These are phyloP conservation scores for Zelleria hepariella DNA, from an alignment of 2,888 invertebrate species.

Conservation along the genomic window DNA sequence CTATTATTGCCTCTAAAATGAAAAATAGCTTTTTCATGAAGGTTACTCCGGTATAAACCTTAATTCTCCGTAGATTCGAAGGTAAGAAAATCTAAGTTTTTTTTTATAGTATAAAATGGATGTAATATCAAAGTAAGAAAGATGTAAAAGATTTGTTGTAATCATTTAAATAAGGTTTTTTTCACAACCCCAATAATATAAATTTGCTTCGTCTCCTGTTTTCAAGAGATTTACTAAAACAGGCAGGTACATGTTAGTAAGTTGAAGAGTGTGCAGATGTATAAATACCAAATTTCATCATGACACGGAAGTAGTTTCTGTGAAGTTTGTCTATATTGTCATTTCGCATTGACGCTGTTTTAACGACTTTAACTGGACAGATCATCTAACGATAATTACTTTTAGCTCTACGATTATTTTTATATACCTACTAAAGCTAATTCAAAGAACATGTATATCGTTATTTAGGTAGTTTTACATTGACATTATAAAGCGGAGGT, in stretches of 20 bases:
- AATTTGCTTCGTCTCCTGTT: neutral
- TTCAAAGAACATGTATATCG: neutral
- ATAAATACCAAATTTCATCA: neutral
- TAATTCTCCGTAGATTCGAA: neutral
- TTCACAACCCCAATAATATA: constrained; percentile 21
- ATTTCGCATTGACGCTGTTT: neutral
- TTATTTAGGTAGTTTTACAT: constrained; percentile 18
- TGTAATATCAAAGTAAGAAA: neutral
- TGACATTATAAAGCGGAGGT: constrained; percentile 34
- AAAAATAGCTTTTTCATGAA: neutral
- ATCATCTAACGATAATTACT: constrained; percentile 17
- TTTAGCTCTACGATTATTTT: neutral
- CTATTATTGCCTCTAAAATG: neutral
- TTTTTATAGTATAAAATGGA: neutral
- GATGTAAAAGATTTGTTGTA: constrained; percentile 7
- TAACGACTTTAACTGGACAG: constrained; percentile 24
- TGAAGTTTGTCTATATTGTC: neutral
- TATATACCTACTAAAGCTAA: neutral
- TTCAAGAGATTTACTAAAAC: constrained; percentile 4
- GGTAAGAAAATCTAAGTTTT: neutral
- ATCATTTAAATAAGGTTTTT: constrained; percentile 25
- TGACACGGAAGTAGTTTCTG: neutral
- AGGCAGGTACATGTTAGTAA: neutral
- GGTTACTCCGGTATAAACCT: neutral
- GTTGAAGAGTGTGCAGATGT: neutral